Base-by-base conservation (phyloP, 1,140 invertebrate species). In the Piezodorus guildinii region DNA sequence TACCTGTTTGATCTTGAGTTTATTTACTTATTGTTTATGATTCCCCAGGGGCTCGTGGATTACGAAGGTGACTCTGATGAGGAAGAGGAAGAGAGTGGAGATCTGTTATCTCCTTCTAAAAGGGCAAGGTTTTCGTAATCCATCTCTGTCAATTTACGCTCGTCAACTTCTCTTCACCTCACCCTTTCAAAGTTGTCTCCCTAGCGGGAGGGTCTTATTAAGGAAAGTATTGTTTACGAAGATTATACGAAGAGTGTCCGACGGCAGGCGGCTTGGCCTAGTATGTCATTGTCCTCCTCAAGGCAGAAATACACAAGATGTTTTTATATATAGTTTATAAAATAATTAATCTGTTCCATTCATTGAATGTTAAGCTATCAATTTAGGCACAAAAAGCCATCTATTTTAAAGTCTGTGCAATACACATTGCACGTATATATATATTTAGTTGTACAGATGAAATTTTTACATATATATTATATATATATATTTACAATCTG, bases 51-150 rank as follows among this genome's bases (percentile, higher is more conserved):
- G 69, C 81, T 97, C 67, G 93, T 96, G 25, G 94, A 96, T 74
- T 97, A 96, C 74, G 93, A 96, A 72, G 93, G 91, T 63, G 93
- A 96, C 75, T 93, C 90, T 0, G 92, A 95, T 70, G 93, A 95
- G 69, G 94, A 96, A 68, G 92, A 94, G 61, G 88, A 92, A 64
- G 87, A 90, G 60, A 44, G 45, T 17, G 54, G 27, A 17, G 68
- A 66, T 34, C 63, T 68, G 9, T 27, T 67, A 30, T 65, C 68
- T 9, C 60, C 67, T 23, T 43, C 66, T 17, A 69, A 69, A 51
- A 45, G 68, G 30, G 63, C 65, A 34, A 63, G 68, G 34, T 69
- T 68, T 46, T 66, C 68, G 25, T 69, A 67, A 64, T 59, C 62
- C 9, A 6, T 25, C n/a, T n/a, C 27, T 54, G 23, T 21, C 39